Evolutionary conservation across 2,113 vertebrate species (phyloP).

Genomic region (Scortum barcoo): DNA sequence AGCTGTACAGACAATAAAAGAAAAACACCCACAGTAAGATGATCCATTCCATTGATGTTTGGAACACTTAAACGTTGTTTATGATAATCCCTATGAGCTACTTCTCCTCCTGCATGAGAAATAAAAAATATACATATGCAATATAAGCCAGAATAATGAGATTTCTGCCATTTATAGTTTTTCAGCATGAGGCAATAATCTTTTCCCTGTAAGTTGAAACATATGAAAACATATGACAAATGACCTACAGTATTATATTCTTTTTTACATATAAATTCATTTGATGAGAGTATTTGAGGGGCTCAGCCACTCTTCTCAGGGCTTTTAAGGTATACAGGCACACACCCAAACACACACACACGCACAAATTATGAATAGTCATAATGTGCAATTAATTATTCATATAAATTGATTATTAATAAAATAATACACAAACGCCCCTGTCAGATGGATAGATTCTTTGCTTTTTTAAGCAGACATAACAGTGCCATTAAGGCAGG

Average conservation of each 20-base stretch:
- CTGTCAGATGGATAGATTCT: neutral
- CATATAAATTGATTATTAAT: no score
- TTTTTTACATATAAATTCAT: conserved; percentile 14
- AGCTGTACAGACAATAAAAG: neutral
- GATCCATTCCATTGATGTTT: neutral
- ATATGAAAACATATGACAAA: neutral
- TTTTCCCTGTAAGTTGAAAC: neutral
- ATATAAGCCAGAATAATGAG: neutral
- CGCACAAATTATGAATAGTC: neutral
- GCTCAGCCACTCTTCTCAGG: neutral
- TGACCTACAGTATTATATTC: neutral
- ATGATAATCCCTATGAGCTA: neutral
- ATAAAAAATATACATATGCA: neutral
- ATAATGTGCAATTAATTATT: neutral
- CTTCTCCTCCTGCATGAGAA: neutral
- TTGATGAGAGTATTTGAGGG: conserved; percentile 2
- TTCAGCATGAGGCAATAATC: neutral
- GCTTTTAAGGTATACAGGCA: conserved; percentile 1
- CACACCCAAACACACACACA: neutral
- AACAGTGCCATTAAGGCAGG: conserved; percentile 64
- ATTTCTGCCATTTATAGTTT: neutral
- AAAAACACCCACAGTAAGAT: neutral
- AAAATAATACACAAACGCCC: neutral
- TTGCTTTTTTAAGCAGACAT: conserved; percentile 31
- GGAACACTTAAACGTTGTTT: neutral